Evolutionary conservation across 2,113 vertebrate genomes (phyloP), one percentile per base, ranked within the genome.

Genomic region (Clupea harengus): DNA sequence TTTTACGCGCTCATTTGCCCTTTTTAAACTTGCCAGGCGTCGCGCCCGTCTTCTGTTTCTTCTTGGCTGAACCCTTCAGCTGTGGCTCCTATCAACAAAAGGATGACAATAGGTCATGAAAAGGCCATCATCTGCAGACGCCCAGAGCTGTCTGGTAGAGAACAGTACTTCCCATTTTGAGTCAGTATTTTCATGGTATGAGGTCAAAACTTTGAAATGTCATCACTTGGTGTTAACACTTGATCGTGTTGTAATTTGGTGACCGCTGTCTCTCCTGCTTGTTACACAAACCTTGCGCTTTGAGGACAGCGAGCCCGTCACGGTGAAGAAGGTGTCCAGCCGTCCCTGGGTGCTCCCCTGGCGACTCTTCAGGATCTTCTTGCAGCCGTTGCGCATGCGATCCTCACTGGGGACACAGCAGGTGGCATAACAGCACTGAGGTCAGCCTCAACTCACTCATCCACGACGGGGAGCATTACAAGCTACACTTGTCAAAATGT

Each of bases 271-370:
- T 1, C 2, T 8, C 3, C 1, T 3, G 25, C 0, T 50, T 17
- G 75, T 32, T 45, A 64, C 80, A 13, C 80, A 13, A 84, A 96
- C 95, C 95, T 99, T 99, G 86, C 98, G 96, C 88, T 99, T 99
- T 0, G 97, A 98, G 0, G 97, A 98, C 82, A 99, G 95, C 0
- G 97, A 99, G 0, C 98, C 98, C 0, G 98, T 99, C 86, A 99
- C 95, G 44, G 96, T 96, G 93, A 99, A 99, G 94, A 99, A 99
- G 45, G 98, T 96, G 2, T 99, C 98, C 22, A 99, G 94, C 1
- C 98, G 93, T 64, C 97, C 98, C 91, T 99, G 98, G 0, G 97
- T 99, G 95, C 97, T 99, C 8, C 97, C 97, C 89, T 99, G 97
- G 18, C 98, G 92, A 91, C 98, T 98, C 91, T 97, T 99, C 87